phyloP scores from a whole-genome alignment of 1,140 invertebrate genomes.

The Zaprionus lachaisei region DNA sequence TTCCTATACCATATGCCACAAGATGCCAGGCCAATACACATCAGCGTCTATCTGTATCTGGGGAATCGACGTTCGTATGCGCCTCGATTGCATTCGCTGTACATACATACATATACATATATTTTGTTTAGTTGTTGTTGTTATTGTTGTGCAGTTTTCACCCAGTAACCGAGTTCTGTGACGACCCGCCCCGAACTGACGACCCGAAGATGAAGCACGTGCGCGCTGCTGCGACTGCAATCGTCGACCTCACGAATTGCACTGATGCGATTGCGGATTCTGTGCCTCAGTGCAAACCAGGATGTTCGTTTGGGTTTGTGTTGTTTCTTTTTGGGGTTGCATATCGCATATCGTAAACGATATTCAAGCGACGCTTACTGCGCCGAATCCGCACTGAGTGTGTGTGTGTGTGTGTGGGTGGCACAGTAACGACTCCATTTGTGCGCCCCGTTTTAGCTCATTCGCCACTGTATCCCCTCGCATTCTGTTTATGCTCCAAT shows the following conservation, averaged over 20 bases:
- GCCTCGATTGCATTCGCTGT: constrained; percentile 45
- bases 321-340: constrained; percentile 14
- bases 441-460: constrained; percentile 32
- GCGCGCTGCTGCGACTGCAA: constrained; percentile 59
- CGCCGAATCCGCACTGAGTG: constrained; percentile 64
- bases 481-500: constrained; percentile 69
- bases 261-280: constrained; percentile 69
- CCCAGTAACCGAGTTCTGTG: constrained; percentile 77
- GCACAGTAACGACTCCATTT: constrained; percentile 71
- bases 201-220: constrained; percentile 34
- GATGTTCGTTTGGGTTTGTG: constrained; percentile 54
- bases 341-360: constrained; percentile 51
- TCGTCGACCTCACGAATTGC: constrained; percentile 60
- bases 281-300: constrained; percentile 48
- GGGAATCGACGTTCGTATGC: constrained; percentile 33
- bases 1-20: constrained; percentile 16
- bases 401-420: constrained; percentile 51
- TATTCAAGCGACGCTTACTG: constrained; percentile 49
- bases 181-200: constrained; percentile 56
- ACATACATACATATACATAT: not conserved
- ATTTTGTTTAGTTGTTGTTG: constrained; percentile 25
- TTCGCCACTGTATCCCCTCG: constrained; percentile 4
- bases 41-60: constrained; percentile 16
- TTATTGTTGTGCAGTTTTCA: constrained; percentile 60
- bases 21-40: not conserved